phyloP scores from a whole-genome alignment of 2,888 invertebrate genomes.

The Cyrtodaria siliqua region DNA sequence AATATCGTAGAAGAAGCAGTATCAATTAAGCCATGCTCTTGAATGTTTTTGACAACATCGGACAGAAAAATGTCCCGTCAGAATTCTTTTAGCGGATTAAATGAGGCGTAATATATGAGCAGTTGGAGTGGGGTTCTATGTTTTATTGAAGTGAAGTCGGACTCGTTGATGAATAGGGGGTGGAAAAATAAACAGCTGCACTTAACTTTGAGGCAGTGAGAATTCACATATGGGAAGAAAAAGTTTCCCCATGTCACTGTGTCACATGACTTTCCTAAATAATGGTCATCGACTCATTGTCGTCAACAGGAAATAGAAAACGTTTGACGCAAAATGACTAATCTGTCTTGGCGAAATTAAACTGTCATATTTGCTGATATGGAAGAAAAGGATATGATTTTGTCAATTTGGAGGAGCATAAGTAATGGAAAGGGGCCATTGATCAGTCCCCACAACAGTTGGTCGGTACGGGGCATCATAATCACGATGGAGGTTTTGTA shows the following conservation, averaged over 20 bases:
- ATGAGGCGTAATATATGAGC: slow-evolving; percentile 62
- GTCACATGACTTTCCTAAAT: slow-evolving; percentile 30
- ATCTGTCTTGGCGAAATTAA: slow-evolving; percentile 24
- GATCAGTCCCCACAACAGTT: not conserved
- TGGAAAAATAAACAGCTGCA: slow-evolving; percentile 22
- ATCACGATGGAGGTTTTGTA: not conserved
- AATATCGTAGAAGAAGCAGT: slow-evolving; percentile 34
- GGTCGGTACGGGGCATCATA: not conserved
- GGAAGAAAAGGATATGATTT: slow-evolving; percentile 23
- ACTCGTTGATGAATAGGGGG: slow-evolving; percentile 11
- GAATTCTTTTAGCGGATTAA: slow-evolving; percentile 53
- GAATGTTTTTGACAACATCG: slow-evolving; percentile 55
- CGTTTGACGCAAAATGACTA: slow-evolving; percentile 16
- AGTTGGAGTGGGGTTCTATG: slow-evolving; percentile 45
- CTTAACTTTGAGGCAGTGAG: slow-evolving; percentile 29
- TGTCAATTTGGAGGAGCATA: slow-evolving; percentile 19
- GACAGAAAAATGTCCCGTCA: slow-evolving; percentile 44
- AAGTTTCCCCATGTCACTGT: slow-evolving; percentile 11
- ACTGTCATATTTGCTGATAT: slow-evolving; percentile 21
- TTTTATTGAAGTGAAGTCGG: slow-evolving; percentile 52
- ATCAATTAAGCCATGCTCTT: slow-evolving; percentile 57
- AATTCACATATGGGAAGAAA: slow-evolving; percentile 52
- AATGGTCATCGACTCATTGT: slow-evolving; percentile 24
- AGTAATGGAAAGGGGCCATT: slow-evolving; percentile 33
- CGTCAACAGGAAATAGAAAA: slow-evolving; percentile 29